phyloP scores from a whole-genome alignment of 1,140 invertebrate species.

The Hirudo medicinalis region DNA sequence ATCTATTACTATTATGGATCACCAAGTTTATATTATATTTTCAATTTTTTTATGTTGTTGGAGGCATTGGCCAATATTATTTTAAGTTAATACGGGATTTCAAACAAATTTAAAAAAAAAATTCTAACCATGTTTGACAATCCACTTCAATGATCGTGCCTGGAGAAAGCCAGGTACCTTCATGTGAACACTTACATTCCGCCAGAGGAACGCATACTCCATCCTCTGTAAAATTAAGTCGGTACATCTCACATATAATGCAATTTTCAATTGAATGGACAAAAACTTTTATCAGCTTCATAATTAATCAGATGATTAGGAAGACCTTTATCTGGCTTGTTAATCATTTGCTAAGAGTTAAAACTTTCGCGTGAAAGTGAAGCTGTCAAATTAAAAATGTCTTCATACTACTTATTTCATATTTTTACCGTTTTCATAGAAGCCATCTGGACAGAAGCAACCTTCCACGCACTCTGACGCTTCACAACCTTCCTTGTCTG shows the following conservation, averaged over 20 bases:
- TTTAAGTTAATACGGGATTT: neutral
- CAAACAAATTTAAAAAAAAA: neutral
- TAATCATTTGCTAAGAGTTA: too few species aligned
- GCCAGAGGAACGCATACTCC: conserved; percentile 7
- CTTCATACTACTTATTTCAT: neutral
- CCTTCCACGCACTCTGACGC: conserved; percentile 14
- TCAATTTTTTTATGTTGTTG: too few species aligned
- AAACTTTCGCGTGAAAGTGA: too few species aligned
- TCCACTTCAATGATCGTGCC: conserved; percentile 3
- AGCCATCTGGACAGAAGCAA: conserved; percentile 13
- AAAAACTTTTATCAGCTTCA: too few species aligned
- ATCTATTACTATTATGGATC: too few species aligned
- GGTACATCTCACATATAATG: too few species aligned
- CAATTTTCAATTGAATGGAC: too few species aligned
- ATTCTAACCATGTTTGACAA: conserved; percentile 10
- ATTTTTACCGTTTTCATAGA: conserved; percentile 2
- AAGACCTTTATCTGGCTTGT: too few species aligned
- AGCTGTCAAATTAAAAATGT: too few species aligned
- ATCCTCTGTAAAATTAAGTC: neutral
- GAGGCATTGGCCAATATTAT: too few species aligned
- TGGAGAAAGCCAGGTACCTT: neutral
- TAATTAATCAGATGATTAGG: too few species aligned
- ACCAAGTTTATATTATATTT: too few species aligned
- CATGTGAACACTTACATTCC: neutral
- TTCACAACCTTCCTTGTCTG: neutral